phyloP scores from a whole-genome alignment of 2,888 invertebrate species.

The Conus canariensis region DNA sequence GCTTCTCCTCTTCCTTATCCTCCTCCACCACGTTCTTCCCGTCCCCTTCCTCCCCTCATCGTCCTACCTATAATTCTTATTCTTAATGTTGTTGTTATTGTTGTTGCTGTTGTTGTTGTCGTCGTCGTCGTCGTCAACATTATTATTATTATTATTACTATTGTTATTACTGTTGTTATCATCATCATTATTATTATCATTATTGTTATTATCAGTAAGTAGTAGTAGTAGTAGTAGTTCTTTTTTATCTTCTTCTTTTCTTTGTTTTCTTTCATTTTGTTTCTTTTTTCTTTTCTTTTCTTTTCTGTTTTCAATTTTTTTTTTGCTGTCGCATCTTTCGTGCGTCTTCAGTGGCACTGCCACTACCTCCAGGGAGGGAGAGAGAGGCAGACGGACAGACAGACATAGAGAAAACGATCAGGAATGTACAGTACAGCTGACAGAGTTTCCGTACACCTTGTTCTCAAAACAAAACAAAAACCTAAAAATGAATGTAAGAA shows the following conservation, averaged over 20 bases:
- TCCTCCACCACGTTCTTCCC: background rate
- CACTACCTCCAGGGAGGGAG: background rate
- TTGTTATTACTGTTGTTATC: too few species aligned
- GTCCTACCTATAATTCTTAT: too few species aligned
- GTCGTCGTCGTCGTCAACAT: too few species aligned
- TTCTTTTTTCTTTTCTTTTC: too few species aligned
- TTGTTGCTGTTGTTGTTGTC: too few species aligned
- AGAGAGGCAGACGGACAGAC: background rate
- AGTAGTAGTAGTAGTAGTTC: too few species aligned
- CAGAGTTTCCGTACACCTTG: background rate
- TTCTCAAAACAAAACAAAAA: background rate
- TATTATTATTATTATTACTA: too few species aligned
- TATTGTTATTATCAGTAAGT: too few species aligned
- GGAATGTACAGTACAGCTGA: background rate
- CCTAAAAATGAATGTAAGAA: background rate
- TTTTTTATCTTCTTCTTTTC: too few species aligned
- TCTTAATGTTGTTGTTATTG: too few species aligned
- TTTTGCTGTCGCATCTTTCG: background rate
- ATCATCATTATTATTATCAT: background rate
- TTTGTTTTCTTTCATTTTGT: too few species aligned
- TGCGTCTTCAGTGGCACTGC: background rate
- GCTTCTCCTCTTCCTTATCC: background rate
- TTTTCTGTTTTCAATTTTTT: background rate
- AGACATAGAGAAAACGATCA: background rate
- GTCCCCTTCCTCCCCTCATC: background rate